Evolutionary conservation across 2,113 vertebrate genomes (phyloP).

Genomic region (Butorides virescens): DNA sequence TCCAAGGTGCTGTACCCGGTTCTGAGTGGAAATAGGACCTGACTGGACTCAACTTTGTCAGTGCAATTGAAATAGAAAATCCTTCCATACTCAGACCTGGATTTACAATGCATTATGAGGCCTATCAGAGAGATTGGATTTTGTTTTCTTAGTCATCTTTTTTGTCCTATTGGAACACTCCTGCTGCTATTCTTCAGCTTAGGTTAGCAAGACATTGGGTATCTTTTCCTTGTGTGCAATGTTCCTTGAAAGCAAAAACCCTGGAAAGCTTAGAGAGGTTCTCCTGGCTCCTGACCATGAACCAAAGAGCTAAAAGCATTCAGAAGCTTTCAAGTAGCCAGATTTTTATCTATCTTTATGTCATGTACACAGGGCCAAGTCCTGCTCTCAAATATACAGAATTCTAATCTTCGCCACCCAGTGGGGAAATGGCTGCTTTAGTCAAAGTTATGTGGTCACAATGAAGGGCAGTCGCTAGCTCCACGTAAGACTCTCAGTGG

Average conservation of each 20-base stretch:
- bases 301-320: not conserved
- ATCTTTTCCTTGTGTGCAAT: not conserved
- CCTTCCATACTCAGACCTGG: not conserved
- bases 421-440: not conserved
- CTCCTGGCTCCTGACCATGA: not conserved
- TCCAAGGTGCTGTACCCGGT: slow-evolving; percentile 55
- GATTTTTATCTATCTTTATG: not conserved
- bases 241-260: not conserved
- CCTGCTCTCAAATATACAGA: not conserved
- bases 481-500: not conserved
- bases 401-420: not conserved
- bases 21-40: slow-evolving; percentile 36
- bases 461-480: not conserved
- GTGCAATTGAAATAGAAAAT: not conserved
- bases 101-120: not conserved
- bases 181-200: not conserved
- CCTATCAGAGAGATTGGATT: not conserved
- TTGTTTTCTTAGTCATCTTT: not conserved
- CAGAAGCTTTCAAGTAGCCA: not conserved
- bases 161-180: not conserved
- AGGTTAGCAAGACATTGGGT: not conserved
- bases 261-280: not conserved
- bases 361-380: not conserved
- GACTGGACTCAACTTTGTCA: slow-evolving; percentile 19
- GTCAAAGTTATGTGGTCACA: not conserved